Conservation (phyloP, 2,888 invertebrate genomes). For the Apotomis betuletana region DNA sequence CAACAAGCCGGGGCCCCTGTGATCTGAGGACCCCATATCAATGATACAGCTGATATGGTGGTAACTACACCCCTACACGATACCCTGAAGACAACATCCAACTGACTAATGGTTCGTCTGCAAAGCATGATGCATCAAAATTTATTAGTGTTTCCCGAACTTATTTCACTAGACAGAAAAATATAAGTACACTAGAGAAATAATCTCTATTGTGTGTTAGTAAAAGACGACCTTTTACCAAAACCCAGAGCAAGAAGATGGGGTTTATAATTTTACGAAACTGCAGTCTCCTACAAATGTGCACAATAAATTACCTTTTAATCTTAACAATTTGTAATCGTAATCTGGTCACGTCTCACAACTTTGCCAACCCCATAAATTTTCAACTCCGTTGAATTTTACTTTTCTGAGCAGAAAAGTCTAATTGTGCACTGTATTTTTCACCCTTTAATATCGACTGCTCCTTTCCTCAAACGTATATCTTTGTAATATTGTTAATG, state of each 20-base stretch:
- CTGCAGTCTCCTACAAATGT: neutral
- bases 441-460: neutral
- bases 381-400: constrained; percentile 3
- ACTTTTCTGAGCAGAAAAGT: neutral
- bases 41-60: too few relatives aligned
- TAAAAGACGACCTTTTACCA: neutral
- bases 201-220: neutral
- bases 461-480: neutral
- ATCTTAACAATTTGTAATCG: constrained; percentile 5
- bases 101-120: too few relatives aligned
- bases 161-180: neutral
- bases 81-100: too few relatives aligned
- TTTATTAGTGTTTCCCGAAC: neutral
- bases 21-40: too few relatives aligned
- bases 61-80: too few relatives aligned
- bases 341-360: constrained; percentile 26
- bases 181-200: neutral
- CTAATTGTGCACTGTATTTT: neutral
- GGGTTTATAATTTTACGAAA: neutral
- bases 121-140: too few relatives aligned
- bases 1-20: too few relatives aligned
- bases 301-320: neutral
- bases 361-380: constrained; percentile 18
- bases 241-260: neutral
- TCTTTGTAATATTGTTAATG: neutral